A percentile compares a stretch with the other conserved stretches of the same genome.
phyloP scores from a whole-genome alignment of 2,797 vertebrate genomes.

The Merluccius polli region DNA sequence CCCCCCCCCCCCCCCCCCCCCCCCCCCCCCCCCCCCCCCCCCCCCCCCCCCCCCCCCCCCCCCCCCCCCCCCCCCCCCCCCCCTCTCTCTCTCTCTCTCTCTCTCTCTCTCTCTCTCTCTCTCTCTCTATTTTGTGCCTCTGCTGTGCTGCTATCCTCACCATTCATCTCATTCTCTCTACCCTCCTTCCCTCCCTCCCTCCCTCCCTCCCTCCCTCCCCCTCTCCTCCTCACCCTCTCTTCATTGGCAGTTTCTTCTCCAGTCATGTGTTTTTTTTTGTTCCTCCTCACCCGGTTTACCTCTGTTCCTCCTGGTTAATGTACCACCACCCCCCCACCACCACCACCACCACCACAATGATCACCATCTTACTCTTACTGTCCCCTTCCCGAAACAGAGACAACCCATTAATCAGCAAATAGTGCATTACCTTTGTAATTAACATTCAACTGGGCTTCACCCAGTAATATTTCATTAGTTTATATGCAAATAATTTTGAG shows the following conservation, averaged over 20 bases:
- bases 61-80: background rate
- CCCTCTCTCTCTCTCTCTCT: background rate
- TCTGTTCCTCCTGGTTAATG: background rate
- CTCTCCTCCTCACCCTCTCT: background rate
- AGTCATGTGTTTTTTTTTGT: background rate
- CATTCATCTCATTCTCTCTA: background rate
- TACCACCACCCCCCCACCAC: slow-evolving; percentile 24
- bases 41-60: background rate
- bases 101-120: background rate
- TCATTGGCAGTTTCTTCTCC: slow-evolving; percentile 2
- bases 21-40: slow-evolving; percentile 8
- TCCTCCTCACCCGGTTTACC: background rate
- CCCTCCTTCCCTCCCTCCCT: no score
- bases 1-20: slow-evolving; percentile 39
- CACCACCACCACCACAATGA: slow-evolving; percentile 42
- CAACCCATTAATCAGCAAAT: slow-evolving; percentile 99
- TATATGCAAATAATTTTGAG: slow-evolving; percentile 97
- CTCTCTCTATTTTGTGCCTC: background rate
- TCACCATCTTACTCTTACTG: slow-evolving; percentile 49
- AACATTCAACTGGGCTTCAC: slow-evolving; percentile 93
- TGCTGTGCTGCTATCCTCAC: background rate
- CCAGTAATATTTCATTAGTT: slow-evolving; percentile 94
- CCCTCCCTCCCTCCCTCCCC: background rate
- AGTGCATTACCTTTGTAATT: slow-evolving; percentile 95
- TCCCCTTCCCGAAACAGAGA: slow-evolving; percentile 74